Conservation (phyloP, 30 jellyfish, hydroid and myxozoan genomes). For the Chrysaora quinquecirrha region DNA sequence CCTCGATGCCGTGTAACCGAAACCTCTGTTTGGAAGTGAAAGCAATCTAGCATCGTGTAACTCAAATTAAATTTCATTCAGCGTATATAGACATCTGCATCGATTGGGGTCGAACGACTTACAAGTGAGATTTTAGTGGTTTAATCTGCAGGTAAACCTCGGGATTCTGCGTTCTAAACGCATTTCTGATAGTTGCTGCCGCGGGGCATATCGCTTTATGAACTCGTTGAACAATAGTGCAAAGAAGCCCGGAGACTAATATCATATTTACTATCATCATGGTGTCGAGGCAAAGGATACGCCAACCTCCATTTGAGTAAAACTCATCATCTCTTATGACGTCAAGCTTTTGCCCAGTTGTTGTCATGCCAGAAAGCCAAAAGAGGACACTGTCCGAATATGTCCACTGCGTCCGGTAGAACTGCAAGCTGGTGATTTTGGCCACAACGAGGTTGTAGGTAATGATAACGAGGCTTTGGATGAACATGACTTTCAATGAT, state of each 20-base stretch:
- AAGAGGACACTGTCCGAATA: slow-evolving; percentile 29
- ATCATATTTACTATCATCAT: slow-evolving; percentile 31
- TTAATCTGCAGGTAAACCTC: slow-evolving; percentile 52
- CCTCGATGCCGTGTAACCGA: too few species aligned
- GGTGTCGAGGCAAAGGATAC: slow-evolving; percentile 33
- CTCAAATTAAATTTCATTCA: too few species aligned
- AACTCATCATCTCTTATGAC: slow-evolving; percentile 1
- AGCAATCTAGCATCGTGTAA: too few species aligned
- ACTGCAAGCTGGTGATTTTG: slow-evolving; percentile 19
- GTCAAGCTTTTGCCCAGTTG: slow-evolving; percentile 19
- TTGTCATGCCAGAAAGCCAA: slow-evolving; percentile 43
- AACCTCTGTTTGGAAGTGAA: too few species aligned
- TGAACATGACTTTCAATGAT: slow-evolving; percentile 17
- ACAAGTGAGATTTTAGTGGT: slow-evolving; percentile 38
- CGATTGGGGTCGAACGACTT: too few species aligned
- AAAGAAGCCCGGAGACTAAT: slow-evolving; percentile 33
- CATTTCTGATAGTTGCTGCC: slow-evolving; percentile 24
- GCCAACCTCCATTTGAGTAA: slow-evolving; percentile 69
- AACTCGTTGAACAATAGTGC: slow-evolving; percentile 16
- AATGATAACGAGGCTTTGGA: slow-evolving; percentile 22
- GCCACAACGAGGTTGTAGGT: slow-evolving; percentile 36
- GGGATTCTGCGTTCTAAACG: slow-evolving; percentile 47
- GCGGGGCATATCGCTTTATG: slow-evolving; percentile 49
- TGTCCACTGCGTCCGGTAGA: slow-evolving; percentile 60
- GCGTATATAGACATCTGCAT: too few species aligned